Evolutionary conservation across 1,140 invertebrate genomes (phyloP).

Genomic region (Aphidius ervi): DNA sequence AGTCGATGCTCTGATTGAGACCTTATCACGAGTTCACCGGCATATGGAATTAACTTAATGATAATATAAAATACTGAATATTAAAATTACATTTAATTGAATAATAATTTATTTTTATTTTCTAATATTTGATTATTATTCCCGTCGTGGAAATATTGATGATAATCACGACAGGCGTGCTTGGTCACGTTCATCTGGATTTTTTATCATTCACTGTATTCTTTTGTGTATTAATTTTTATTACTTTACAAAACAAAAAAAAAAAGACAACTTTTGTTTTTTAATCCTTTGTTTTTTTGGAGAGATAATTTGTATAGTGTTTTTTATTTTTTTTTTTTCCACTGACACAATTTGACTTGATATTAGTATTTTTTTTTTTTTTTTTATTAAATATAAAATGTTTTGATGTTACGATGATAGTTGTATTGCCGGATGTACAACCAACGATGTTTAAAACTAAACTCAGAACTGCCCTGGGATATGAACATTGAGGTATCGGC

Average conservation of each 20-base stretch:
- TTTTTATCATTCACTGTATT: background rate
- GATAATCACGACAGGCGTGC: slow-evolving; percentile 19
- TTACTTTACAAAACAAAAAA: too few relatives aligned
- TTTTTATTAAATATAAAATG: too few relatives aligned
- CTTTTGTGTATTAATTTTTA: too few relatives aligned
- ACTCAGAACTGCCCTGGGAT: slow-evolving; percentile 9
- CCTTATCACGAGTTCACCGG: slow-evolving; percentile 3
- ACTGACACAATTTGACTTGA: too few relatives aligned
- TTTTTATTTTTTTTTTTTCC: too few relatives aligned
- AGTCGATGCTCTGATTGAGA: slow-evolving; percentile 12
- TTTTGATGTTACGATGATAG: too few relatives aligned
- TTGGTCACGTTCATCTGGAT: slow-evolving; percentile 22
- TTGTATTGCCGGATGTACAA: too few relatives aligned
- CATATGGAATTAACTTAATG: slow-evolving; percentile 10
- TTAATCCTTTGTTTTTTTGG: background rate
- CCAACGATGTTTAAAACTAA: slow-evolving; percentile 15
- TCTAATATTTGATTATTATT: background rate
- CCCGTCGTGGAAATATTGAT: slow-evolving; percentile 14
- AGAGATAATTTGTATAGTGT: background rate
- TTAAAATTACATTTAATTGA: slow-evolving; percentile 3
- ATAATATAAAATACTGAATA: background rate
- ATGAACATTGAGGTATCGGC: background rate
- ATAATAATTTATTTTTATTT: background rate
- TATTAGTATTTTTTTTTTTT: too few relatives aligned
- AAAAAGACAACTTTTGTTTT: too few relatives aligned